phyloP scores from a whole-genome alignment of 2,113 vertebrate species.

The Halichoeres trimaculatus region DNA sequence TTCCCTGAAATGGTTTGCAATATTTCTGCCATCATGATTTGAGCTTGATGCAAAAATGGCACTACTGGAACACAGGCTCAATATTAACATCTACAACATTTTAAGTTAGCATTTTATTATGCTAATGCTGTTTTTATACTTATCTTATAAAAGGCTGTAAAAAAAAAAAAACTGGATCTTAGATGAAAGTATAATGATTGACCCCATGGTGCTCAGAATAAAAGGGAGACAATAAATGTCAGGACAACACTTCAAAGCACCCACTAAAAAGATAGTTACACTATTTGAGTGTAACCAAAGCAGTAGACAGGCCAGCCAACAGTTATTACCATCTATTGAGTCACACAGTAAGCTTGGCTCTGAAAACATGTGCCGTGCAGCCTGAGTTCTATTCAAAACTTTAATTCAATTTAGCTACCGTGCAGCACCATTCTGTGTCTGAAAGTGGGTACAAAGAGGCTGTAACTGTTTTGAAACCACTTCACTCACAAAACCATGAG shows the following conservation, averaged over 20 bases:
- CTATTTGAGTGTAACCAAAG: background rate
- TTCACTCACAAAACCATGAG: slow-evolving; percentile 15
- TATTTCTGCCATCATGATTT: background rate
- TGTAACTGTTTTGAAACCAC: slow-evolving; percentile 2
- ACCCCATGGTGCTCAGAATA: too few relatives aligned
- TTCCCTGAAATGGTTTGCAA: background rate
- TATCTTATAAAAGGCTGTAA: background rate
- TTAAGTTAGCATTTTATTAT: background rate
- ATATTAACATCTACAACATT: background rate
- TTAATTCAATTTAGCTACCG: background rate
- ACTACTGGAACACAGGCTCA: too few relatives aligned
- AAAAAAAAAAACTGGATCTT: too few relatives aligned
- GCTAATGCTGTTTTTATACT: background rate
- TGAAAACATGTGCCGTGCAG: background rate
- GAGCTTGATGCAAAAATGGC: too few relatives aligned
- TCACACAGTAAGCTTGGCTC: background rate
- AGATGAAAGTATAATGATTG: too few relatives aligned
- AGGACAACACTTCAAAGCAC: too few relatives aligned
- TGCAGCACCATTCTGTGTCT: background rate
- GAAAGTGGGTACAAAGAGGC: background rate
- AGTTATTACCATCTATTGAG: background rate
- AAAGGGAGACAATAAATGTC: too few relatives aligned
- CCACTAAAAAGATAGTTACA: too few relatives aligned
- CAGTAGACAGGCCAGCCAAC: background rate
- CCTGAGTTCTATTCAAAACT: background rate